Conservation (phyloP, 2,113 vertebrate species). For the Alethe diademata region DNA sequence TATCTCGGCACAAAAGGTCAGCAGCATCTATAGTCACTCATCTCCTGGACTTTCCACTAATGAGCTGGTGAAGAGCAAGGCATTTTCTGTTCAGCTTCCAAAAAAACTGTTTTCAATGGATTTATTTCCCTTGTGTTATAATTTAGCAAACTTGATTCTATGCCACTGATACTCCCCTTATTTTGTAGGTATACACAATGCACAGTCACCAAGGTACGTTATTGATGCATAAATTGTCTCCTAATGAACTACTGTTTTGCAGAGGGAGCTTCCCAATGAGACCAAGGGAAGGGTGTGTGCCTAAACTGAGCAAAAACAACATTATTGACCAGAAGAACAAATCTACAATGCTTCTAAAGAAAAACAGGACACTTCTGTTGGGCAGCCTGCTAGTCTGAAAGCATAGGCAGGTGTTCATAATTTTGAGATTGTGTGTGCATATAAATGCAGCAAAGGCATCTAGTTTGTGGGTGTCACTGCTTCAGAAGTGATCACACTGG, state of each 20-base stretch:
- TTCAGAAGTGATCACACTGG: background rate
- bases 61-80: background rate
- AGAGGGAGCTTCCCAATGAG: background rate
- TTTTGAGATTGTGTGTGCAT: background rate
- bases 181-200: background rate
- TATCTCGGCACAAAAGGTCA: background rate
- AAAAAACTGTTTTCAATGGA: background rate
- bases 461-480: background rate
- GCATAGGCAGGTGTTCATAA: background rate
- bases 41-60: background rate
- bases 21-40: background rate
- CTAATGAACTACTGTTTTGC: background rate
- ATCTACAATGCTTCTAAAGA: background rate
- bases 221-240: background rate
- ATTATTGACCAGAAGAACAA: background rate
- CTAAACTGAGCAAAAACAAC: background rate
- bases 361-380: background rate
- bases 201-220: background rate
- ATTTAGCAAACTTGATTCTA: background rate
- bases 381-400: background rate
- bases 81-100: conserved; percentile 9
- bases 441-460: background rate
- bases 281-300: background rate
- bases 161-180: background rate
- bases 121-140: background rate